Conservation (phyloP, 1,140 invertebrate species). For the Drosophila tropicalis region DNA sequence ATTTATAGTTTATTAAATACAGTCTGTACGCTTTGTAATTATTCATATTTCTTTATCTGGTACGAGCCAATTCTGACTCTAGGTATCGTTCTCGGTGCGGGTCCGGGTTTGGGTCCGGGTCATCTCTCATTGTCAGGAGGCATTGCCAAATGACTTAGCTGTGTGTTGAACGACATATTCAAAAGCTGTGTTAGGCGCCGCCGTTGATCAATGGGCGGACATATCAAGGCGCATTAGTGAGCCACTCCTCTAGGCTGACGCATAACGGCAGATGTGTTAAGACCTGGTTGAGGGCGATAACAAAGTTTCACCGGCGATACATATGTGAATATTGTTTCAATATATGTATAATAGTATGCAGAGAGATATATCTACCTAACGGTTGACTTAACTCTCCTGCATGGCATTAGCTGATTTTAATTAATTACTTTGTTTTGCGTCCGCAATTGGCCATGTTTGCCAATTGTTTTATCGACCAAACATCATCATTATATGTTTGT, state of each 20-base stretch:
- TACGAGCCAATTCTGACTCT: background rate
- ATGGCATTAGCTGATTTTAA: slow-evolving; percentile 2
- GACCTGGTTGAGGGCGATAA: slow-evolving; percentile 3
- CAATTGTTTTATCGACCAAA: background rate
- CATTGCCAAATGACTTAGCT: slow-evolving; percentile 1
- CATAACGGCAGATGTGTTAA: background rate
- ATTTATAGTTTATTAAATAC: no score
- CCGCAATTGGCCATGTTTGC: background rate
- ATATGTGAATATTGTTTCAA: background rate
- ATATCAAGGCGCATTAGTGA: slow-evolving; percentile 46
- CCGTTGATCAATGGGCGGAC: slow-evolving; percentile 53
- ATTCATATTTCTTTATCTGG: slow-evolving; percentile 11
- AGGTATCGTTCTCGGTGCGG: no score
- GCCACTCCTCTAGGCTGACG: slow-evolving; percentile 27
- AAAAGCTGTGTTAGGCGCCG: slow-evolving; percentile 34
- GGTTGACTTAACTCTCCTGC: background rate
- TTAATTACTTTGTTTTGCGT: slow-evolving; percentile 20
- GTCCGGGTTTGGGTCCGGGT: background rate
- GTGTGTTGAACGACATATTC: slow-evolving; percentile 26
- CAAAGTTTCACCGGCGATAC: background rate
- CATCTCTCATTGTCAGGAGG: slow-evolving; percentile 12
- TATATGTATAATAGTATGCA: background rate
- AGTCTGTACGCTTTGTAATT: background rate
- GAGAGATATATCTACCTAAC: background rate
- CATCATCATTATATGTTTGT: background rate